A percentile compares a stretch with the other conserved stretches of the same genome.
Conservation (phyloP, 53 echinoderm and acorn worm genomes). For the Luidia sarsii region DNA sequence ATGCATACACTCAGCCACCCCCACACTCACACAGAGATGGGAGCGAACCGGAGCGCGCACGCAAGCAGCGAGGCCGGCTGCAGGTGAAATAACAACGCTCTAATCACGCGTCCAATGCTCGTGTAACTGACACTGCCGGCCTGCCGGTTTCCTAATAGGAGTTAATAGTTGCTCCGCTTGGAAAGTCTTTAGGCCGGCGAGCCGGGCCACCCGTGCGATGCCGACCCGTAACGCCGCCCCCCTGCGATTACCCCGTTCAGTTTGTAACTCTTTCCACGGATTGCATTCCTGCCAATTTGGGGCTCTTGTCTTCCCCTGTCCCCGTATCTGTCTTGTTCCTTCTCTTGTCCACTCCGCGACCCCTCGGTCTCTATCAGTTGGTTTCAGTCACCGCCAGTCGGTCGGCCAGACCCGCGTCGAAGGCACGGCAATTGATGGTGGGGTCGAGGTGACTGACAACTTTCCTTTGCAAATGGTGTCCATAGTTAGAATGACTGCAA, state of each 20-base stretch:
- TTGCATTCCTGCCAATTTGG: slow-evolving; percentile 11
- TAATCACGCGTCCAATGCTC: slow-evolving; percentile 33
- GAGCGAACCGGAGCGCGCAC: slow-evolving; percentile 9
- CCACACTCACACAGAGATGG: background rate
- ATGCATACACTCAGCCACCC: too few relatives aligned
- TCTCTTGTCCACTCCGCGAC: too few relatives aligned
- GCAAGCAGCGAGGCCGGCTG: slow-evolving; percentile 18
- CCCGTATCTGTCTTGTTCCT: background rate
- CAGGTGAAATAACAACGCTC: slow-evolving; percentile 62
- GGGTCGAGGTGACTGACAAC: too few relatives aligned
- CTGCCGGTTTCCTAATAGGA: slow-evolving; percentile 57
- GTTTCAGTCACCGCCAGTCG: too few relatives aligned
- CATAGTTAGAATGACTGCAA: too few relatives aligned
- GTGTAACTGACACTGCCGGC: slow-evolving; percentile 52
- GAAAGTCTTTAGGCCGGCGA: too few relatives aligned
- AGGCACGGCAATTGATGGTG: too few relatives aligned
- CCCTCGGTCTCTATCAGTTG: too few relatives aligned
- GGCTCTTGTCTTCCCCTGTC: background rate
- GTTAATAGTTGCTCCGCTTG: slow-evolving; percentile 19
- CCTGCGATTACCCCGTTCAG: background rate
- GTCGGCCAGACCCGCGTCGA: too few relatives aligned
- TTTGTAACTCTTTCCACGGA: slow-evolving; percentile 46
- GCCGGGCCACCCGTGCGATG: slow-evolving; percentile 51
- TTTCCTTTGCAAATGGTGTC: too few relatives aligned
- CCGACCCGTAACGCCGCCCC: background rate